phyloP scores from a whole-genome alignment of 2,888 invertebrate genomes.

The Melitaea athalia region DNA sequence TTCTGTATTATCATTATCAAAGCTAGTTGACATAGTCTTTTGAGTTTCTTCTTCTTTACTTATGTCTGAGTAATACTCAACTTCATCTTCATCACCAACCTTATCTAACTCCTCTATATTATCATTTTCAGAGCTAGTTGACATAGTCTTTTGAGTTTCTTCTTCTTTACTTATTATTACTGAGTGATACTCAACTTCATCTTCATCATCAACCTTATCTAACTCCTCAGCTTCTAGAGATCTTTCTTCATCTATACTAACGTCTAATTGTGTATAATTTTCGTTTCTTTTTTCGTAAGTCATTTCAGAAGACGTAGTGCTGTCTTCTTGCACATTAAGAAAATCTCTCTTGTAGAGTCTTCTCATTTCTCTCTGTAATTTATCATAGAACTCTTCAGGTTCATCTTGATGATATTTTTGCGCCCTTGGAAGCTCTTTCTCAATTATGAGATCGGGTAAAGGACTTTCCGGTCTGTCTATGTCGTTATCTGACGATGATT shows the following conservation, averaged over 20 bases:
- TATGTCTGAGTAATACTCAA: no score
- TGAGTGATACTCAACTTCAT: background rate
- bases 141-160: background rate
- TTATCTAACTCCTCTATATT: background rate
- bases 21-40: no score
- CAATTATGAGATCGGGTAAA: conserved; percentile 31
- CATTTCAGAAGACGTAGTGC: background rate
- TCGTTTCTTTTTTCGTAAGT: conserved; percentile 7
- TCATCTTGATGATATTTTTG: conserved; percentile 19
- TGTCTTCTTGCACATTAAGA: background rate
- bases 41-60: no score
- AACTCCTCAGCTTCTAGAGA: background rate
- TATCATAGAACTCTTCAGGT: conserved; percentile 26
- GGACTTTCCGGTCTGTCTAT: conserved; percentile 23
- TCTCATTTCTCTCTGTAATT: conserved; percentile 29
- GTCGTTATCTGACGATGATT: background rate
- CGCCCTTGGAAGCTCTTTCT: conserved; percentile 12
- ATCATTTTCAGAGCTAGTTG: background rate
- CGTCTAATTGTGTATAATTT: background rate
- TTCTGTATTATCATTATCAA: no score
- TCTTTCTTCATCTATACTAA: background rate
- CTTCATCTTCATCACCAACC: background rate
- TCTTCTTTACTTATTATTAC: background rate
- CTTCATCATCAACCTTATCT: background rate
- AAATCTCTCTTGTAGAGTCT: conserved; percentile 24